Evolutionary conservation across 2,888 invertebrate genomes (phyloP), one percentile per base, ranked within the genome.

Genomic region (Heliconius erato): DNA sequence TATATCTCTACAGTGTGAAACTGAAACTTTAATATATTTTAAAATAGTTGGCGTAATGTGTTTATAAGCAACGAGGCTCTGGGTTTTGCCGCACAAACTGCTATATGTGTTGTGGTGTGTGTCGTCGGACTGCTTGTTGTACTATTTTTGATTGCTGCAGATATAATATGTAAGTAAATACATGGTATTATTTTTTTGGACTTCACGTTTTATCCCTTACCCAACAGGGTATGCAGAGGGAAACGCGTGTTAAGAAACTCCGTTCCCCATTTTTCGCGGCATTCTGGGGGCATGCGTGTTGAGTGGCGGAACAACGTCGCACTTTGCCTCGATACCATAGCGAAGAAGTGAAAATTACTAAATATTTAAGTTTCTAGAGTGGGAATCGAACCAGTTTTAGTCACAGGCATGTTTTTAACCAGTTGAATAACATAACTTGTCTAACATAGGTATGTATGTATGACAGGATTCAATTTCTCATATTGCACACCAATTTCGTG

Each of bases 21-120:
- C 23, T 40, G 40, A 40, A 14, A n/a, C n/a, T 26, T 44, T 40
- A 59, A 40, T 35, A 76, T 79, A 65, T 44, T 74, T 81, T 82
- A 16, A 40, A 40, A 35, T 85, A 92, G 92, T 88, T 92, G 89
- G 88, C 87, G 87, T 79, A 92, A 92, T 86, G 77, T 92, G 79
- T 89, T 88, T 76, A 87, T 92, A 77, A 90, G 89, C 82, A 86
- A 89, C 35, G 90, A 90, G 23, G 91, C 89, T 26, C 79, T 91
- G 76, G 85, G 86, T 82, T 68, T 87, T 79, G 89, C 85, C 26
- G 86, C 86, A 65, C 89, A 88, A 83, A 69, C 88, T n/a, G 72
- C 86, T 9, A 80, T 89, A 40, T 90, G 89, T 68, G 26, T 89
- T 28, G 12, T 89, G 9, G 72, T 89, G 23, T 86, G 86, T 44